A percentile compares a stretch with the other conserved stretches of the same genome.
phyloP scores from a whole-genome alignment of 2,888 invertebrate genomes.

The Cenopis cana region DNA sequence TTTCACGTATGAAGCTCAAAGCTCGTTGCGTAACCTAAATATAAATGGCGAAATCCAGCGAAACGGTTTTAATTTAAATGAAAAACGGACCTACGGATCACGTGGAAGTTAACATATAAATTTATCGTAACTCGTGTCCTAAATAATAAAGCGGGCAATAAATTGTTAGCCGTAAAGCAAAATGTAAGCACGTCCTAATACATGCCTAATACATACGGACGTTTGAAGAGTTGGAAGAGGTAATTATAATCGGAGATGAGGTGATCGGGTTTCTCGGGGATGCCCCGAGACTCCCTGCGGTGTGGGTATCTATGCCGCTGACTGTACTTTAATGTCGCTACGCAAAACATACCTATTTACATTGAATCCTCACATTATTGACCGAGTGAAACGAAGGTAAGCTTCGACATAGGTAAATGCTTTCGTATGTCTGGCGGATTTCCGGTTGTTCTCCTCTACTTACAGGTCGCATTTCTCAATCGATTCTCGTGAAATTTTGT shows the following conservation, averaged over 20 bases:
- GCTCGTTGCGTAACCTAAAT: constrained; percentile 14
- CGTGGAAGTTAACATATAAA: constrained; percentile 22
- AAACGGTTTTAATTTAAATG: constrained; percentile 32
- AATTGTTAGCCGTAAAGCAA: constrained; percentile 17
- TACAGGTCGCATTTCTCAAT: too few species aligned
- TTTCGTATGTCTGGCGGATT: too few species aligned
- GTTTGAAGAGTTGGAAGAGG: constrained; percentile 14
- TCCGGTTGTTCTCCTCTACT: too few species aligned
- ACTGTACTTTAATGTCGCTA: too few species aligned
- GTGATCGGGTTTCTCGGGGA: constrained; percentile 3
- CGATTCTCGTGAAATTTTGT: too few species aligned
- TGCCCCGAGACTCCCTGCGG: too few species aligned
- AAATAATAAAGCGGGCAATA: constrained; percentile 33
- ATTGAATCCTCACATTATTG: too few species aligned
- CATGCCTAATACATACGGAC: neutral
- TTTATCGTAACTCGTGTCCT: constrained; percentile 27
- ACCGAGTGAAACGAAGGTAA: too few species aligned
- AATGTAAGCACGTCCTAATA: constrained; percentile 17
- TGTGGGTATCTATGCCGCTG: too few species aligned
- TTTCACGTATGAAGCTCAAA: constrained; percentile 18
- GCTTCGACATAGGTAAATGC: too few species aligned
- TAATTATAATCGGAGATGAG: constrained; percentile 34
- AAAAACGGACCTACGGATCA: constrained; percentile 29
- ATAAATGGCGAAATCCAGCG: constrained; percentile 2
- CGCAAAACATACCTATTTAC: too few species aligned